Percentiles rank a stretch among this genome's conserved stretches.
These are phyloP conservation scores for Dendrophyllia cribrosa DNA, from an alignment of 64 coral and sea anemone species.

Conservation along the genomic window DNA sequence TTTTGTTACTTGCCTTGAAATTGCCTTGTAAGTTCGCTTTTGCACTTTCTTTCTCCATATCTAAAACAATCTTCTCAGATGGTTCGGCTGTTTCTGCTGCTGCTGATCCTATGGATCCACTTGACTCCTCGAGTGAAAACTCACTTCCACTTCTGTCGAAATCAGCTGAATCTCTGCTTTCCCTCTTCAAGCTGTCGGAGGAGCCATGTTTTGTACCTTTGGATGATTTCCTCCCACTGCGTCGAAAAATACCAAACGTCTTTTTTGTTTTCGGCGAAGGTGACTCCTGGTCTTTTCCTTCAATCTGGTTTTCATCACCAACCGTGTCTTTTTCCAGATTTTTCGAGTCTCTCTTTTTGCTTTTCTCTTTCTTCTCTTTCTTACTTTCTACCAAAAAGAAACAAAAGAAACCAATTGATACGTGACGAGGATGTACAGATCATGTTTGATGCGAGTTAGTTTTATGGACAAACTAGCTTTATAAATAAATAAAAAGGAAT, in stretches of 20 bases:
- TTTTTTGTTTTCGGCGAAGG: constrained; percentile 4
- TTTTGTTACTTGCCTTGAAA: not conserved
- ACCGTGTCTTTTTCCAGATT: not conserved
- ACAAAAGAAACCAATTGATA: not conserved
- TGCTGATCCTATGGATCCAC: not conserved
- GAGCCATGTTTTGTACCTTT: constrained; percentile 13
- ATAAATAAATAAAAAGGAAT: too few species aligned
- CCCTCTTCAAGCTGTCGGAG: constrained; percentile 29
- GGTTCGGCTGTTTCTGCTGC: not conserved
- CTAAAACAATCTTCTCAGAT: not conserved
- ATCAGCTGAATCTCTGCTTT: constrained; percentile 8
- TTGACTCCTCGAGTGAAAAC: not conserved
- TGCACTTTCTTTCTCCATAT: not conserved
- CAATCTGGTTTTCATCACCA: not conserved
- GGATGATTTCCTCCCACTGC: constrained; percentile 2
- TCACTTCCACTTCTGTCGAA: not conserved
- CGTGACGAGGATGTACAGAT: not conserved
- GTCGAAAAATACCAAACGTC: constrained; percentile 27
- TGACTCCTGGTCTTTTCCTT: not conserved
- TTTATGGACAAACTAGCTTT: too few species aligned
- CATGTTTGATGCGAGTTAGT: too few species aligned
- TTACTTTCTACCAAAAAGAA: constrained; percentile 2
- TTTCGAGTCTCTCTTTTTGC: constrained; percentile 20
- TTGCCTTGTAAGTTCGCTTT: not conserved
- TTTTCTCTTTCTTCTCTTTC: constrained; percentile 51